Evolutionary conservation across 1,140 invertebrate genomes (phyloP).

Genomic region (Trichogramma pretiosum): DNA sequence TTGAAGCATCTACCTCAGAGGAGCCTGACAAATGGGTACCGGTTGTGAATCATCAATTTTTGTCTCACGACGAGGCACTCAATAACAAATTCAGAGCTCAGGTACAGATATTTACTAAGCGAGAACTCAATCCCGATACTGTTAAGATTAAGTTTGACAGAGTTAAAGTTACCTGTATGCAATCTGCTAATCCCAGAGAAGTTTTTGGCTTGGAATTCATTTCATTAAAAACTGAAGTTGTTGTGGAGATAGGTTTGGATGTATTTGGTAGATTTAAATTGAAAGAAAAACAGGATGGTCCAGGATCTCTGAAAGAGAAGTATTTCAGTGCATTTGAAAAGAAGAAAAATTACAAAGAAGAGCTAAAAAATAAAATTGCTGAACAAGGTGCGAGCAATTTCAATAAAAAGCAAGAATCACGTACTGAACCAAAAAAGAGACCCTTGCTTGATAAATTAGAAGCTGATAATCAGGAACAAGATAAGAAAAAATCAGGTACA

Average conservation of each 20-base stretch:
- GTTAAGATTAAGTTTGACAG: constrained; percentile 36
- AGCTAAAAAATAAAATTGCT: constrained; percentile 29
- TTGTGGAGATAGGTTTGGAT: constrained; percentile 33
- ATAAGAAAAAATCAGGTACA: constrained; percentile 10
- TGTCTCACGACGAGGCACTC: constrained; percentile 37
- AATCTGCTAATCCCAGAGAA: constrained; percentile 36
- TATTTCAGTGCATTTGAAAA: constrained; percentile 25
- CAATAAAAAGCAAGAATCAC: constrained; percentile 28
- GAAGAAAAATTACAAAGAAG: constrained; percentile 27
- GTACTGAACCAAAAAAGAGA: constrained; percentile 23
- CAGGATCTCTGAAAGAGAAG: constrained; percentile 33
- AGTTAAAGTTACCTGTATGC: constrained; percentile 41
- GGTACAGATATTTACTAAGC: constrained; percentile 39
- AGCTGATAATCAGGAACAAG: constrained; percentile 29
- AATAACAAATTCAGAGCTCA: constrained; percentile 38
- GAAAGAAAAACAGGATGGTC: constrained; percentile 24
- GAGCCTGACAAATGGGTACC: constrained; percentile 39
- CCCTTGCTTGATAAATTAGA: constrained; percentile 33
- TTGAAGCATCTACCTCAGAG: constrained; percentile 30
- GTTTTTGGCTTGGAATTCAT: constrained; percentile 37
- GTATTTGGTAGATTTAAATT: constrained; percentile 39
- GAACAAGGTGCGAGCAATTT: constrained; percentile 26
- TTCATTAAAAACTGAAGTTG: constrained; percentile 33
- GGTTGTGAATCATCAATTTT: constrained; percentile 37
- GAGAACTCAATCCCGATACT: constrained; percentile 34